A percentile compares a stretch with the other conserved stretches of the same genome.
These are phyloP conservation scores for Styela plicata DNA, from an alignment of 23 tunicate species.

Conservation along the genomic window DNA sequence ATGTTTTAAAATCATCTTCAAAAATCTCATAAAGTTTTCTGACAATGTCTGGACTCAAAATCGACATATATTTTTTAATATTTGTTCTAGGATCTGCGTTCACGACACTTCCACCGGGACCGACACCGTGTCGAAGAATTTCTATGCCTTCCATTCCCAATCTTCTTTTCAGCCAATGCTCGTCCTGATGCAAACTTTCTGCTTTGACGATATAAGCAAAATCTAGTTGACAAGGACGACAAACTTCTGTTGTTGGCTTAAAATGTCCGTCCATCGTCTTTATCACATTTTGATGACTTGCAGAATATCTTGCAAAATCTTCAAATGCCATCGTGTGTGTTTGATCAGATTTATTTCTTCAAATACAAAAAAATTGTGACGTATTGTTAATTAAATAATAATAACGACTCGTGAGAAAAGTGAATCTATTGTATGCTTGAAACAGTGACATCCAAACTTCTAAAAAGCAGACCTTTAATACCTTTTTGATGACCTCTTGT, in stretches of 20 bases:
- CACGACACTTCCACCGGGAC: constrained; percentile 22
- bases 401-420: no score
- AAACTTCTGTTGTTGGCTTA: not conserved
- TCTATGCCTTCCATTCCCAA: not conserved
- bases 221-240: constrained; percentile 11
- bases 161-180: constrained; percentile 8
- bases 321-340: constrained; percentile 10
- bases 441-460: constrained; percentile 3
- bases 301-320: constrained; percentile 21
- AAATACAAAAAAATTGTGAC: not conserved
- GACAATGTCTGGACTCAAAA: not conserved
- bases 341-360: constrained; percentile 1
- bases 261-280: constrained; percentile 7
- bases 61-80: constrained; percentile 23
- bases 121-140: constrained; percentile 5
- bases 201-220: constrained; percentile 19
- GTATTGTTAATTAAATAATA: not conserved
- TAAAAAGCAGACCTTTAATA: no score
- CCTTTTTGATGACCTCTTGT: no score
- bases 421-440: not conserved
- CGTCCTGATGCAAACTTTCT: constrained; percentile 13
- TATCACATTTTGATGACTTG: not conserved
- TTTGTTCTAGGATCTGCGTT: not conserved
- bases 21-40: not conserved
- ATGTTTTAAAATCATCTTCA: not conserved